phyloP scores from a whole-genome alignment of 2,888 invertebrate genomes.

The Amphipyra berbera region DNA sequence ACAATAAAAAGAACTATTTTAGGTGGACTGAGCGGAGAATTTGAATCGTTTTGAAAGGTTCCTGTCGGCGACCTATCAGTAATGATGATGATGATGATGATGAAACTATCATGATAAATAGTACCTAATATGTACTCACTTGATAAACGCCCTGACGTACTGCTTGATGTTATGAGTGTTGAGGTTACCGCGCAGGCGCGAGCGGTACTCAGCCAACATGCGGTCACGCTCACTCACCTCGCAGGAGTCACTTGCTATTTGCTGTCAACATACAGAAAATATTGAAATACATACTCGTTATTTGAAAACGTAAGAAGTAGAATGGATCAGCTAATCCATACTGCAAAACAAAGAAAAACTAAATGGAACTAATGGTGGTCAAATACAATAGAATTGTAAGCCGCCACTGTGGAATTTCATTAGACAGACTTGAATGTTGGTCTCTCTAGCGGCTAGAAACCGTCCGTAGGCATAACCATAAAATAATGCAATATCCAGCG shows the following conservation, averaged over 20 bases:
- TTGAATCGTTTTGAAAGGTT: no score
- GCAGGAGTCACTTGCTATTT: slow-evolving; percentile 80
- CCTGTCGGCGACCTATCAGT: no score
- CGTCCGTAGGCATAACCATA: slow-evolving; percentile 3
- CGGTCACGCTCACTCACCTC: slow-evolving; percentile 92
- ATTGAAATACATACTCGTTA: neutral
- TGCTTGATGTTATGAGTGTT: slow-evolving; percentile 95
- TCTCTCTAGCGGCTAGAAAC: no score
- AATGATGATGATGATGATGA: neutral
- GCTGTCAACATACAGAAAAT: slow-evolving; percentile 63
- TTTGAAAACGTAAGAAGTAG: neutral
- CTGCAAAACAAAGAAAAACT: no score
- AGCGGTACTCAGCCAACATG: slow-evolving; percentile 93
- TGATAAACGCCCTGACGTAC: slow-evolving; percentile 95
- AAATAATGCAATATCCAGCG: slow-evolving; percentile 24
- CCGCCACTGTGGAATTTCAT: no score
- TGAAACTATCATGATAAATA: neutral
- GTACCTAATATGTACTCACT: slow-evolving; percentile 91
- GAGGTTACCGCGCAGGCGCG: slow-evolving; percentile 93
- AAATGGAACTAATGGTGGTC: no score
- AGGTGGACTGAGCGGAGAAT: no score
- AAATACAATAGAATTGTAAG: no score
- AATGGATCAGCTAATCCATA: neutral
- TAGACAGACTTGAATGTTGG: no score
- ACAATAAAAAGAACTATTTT: no score